Base-by-base conservation (phyloP, 2,888 invertebrate species). In the Spialia ferax region DNA sequence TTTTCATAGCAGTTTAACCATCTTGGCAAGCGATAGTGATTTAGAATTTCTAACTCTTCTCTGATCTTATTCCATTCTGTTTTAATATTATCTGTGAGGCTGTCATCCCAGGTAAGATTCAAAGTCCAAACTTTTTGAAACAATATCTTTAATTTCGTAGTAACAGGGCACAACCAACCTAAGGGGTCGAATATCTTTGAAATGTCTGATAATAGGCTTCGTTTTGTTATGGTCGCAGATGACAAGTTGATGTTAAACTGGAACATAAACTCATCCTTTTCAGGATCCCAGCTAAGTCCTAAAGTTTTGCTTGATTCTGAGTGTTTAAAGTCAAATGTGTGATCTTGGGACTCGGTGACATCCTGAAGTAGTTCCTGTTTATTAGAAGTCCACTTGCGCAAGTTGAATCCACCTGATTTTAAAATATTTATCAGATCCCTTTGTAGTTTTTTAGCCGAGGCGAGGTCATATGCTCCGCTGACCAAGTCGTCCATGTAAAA, bases 361-460 rank as follows among this genome's bases (percentile, higher is more conserved):
- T n/a, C n/a, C n/a, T n/a, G n/a, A n/a, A n/a, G n/a, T n/a, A n/a
- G n/a, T n/a, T n/a, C n/a, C n/a, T n/a, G n/a, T n/a, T 32, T 22
- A 26, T 71, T 71, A 15, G 66, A 67, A 0, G 60, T 29, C 69
- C 67, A 71, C 45, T 71, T 71, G 7, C 69, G 35, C 5, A 71
- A 26, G 29, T 69, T 69, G 8, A 69, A 69, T 6, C 66, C 60
- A 0, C 55, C 71, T 2, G 22, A n/a, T 29, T 54, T 15, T 5
- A 71, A 55, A 2, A 69, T 10, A 0, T 54, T 10, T 5, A 64
- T 71, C 0, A 71, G 35, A 7, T 71, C 56, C 0, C 29, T 11
- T 23, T 22, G 20, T n/a, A 57, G 2, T 18, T 42, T 3, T 18
- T 10, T 22, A 1, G 67, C 61, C 10, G 18, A 4, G 2, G 63